These are phyloP conservation scores for Nymphicus hollandicus DNA, from an alignment of 2,113 vertebrate species.

Conservation along the genomic window DNA sequence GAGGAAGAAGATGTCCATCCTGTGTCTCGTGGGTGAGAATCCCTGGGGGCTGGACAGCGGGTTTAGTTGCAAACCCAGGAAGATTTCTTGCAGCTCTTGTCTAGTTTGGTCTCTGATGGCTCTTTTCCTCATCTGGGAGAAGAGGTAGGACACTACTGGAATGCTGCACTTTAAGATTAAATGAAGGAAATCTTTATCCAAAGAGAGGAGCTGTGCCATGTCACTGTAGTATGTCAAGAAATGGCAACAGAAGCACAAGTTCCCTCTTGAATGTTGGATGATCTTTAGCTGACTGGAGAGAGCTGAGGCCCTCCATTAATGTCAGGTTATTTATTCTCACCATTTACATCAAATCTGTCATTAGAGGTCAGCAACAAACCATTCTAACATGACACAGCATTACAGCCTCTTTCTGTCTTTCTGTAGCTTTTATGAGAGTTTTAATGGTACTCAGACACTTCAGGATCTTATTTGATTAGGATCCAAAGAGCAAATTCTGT, in stretches of 20 bases:
- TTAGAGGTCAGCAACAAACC: slow-evolving; percentile 18
- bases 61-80: not conserved
- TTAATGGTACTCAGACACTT: not conserved
- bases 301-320: not conserved
- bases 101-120: not conserved
- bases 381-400: accelerated
- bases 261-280: accelerated
- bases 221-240: not conserved
- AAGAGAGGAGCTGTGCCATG: no score
- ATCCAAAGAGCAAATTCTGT: not conserved
- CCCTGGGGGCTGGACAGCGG: accelerated
- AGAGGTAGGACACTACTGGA: not conserved
- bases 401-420: not conserved
- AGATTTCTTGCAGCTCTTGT: not conserved
- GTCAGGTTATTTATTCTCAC: not conserved
- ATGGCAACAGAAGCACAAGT: not conserved
- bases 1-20: slow-evolving; percentile 46
- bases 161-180: not conserved
- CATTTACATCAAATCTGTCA: not conserved
- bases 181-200: not conserved
- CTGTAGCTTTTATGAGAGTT: not conserved
- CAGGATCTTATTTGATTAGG: not conserved
- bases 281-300: not conserved
- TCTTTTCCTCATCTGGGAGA: not conserved
- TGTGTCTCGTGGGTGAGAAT: slow-evolving; percentile 41